Evolutionary conservation across 2,797 vertebrate species (phyloP), one percentile per base, ranked within the genome.

Genomic region (Clarias platycephalus): DNA sequence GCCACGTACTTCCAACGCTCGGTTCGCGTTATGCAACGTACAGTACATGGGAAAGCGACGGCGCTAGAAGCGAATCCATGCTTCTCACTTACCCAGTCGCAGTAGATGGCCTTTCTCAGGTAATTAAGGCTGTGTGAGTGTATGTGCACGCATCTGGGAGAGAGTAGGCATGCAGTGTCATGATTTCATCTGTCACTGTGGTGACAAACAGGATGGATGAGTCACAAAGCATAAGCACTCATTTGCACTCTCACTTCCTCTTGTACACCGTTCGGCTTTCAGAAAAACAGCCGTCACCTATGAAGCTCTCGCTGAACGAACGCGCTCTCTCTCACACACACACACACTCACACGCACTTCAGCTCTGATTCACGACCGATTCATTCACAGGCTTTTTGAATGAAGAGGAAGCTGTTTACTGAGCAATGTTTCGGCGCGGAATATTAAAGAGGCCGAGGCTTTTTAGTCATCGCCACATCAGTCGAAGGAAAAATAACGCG

Each of bases 121-220:
- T 71, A 53, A 67, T 84, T 80, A 31, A 71, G 84, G 24, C 13
- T 44, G 31, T 34, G 80, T 76, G 66, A 22, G 26, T 26, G 20
- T 58, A 77, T 31, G 26, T 67, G 44, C 20, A 26, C 71, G 40
- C 49, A 26, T 88, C 78, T 60, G 72, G 58, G 31, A 83, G 26
- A 74, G 34, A 81, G 63, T 57, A 31, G 55, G 60, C 26, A 62
- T 62, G 80, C 64, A 71, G 78, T 37, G 77, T 84, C 68, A 85
- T 88, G 83, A 83, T 62, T 82, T 80, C 63, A 80, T 75, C 83
- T 37, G 77, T 71, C 75, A 83, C 24, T 68, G 77, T 81, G 44
- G 79, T 77, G 71, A 86, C 84, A 88, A 87, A 90, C 85, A 89
- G 90, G 89, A 90, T 89, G 88, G 75, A 86, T 89, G 90, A 90